Base-by-base conservation (phyloP, 2,113 vertebrate species). In the Macrotus californicus region DNA sequence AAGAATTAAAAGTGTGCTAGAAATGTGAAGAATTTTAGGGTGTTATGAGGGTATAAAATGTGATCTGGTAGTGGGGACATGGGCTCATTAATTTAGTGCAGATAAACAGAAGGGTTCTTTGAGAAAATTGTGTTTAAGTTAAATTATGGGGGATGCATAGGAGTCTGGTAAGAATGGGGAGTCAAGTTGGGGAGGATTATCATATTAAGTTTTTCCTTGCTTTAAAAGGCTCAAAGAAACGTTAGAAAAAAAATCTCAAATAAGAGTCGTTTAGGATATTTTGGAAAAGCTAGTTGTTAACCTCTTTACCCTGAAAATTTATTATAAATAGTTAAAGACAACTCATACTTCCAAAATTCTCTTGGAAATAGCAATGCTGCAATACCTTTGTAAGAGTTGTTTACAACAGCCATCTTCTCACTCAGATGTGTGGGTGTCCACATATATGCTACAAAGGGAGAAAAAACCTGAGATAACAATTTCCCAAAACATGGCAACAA, bases 401-500 rank as follows among this genome's bases (percentile, higher is more conserved):
- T 95, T 89, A 50, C 18, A 84, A 91, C 41, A 64, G n/a, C 0
- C 64, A 76, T 15, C 5, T 24, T 94, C 48, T 93, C 46, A 81
- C 34, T 15, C 21, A 86, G 76, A 85, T 80, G 41, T 87, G 21
- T 22, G n/a, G 46, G 82, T 95, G 29, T 93, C 29, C 92, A 64
- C 41, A 95, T 84, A 48, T 92, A 88, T 92, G 24, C 66, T 96
- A 56, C 66, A 81, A 92, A 90, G 31, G 15, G 72, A 34, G 39
- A 77, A 79, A 64, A 82, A 87, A 75, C 8, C n/a, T 13, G n/a
- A 87, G 36, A 50, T 41, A 86, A n/a, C 13, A 39, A 21, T 92
- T 96, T 95, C 52, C 36, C n/a, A 64, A 79, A 94, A 77, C 64
- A 48, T 91, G 87, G 72, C 75, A 72, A 95, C 26, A 92, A 56